Evolutionary conservation across 2,113 vertebrate species (phyloP).

Genomic region (Columba janthina): DNA sequence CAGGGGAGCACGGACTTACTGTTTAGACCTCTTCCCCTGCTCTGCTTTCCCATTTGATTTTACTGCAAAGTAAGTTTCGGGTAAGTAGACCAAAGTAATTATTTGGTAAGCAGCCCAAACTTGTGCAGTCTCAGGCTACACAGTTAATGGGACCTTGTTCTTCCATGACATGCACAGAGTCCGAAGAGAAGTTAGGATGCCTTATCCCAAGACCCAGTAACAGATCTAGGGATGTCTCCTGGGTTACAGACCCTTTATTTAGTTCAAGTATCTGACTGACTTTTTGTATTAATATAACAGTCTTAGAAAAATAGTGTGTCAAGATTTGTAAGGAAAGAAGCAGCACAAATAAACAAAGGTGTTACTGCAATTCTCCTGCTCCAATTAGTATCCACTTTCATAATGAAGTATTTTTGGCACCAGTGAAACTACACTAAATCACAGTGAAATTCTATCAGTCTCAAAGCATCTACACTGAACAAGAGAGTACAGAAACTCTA

Average conservation of each 20-base stretch:
- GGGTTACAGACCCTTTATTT: background rate
- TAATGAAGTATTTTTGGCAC: background rate
- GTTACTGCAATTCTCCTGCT: background rate
- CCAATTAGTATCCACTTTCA: background rate
- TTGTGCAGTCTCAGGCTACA: background rate
- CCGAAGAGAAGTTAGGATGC: background rate
- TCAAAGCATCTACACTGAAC: background rate
- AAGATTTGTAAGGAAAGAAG: background rate
- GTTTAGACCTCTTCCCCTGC: background rate
- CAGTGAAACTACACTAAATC: background rate
- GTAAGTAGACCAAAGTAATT: background rate
- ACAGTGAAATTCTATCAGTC: background rate
- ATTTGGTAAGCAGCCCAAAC: background rate
- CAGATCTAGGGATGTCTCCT: background rate
- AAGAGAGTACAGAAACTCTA: background rate
- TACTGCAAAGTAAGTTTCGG: background rate
- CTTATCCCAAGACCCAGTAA: background rate
- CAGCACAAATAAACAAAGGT: accelerated
- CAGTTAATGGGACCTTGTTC: background rate
- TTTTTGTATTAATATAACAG: background rate
- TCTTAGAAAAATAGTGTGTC: background rate
- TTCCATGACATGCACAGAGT: background rate
- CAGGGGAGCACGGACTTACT: background rate
- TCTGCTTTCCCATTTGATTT: background rate
- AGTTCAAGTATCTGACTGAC: background rate